Evolutionary conservation across 1,140 invertebrate species (phyloP), one percentile per base, ranked within the genome.

Genomic region (Papilio glaucus): DNA sequence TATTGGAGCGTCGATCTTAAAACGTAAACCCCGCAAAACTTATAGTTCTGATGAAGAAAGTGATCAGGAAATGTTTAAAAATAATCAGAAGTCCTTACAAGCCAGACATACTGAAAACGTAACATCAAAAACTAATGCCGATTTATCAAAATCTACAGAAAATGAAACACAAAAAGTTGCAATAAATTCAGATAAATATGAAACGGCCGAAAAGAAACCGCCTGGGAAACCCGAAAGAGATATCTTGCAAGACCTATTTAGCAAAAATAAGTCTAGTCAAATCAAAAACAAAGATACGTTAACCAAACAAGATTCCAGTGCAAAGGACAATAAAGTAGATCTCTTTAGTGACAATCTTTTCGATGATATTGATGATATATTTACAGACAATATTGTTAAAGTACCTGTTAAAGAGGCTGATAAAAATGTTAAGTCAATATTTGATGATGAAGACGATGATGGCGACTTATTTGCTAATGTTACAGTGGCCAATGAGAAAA

Each of bases 321-420:
- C 57, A 26, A 71, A 68, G 60, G 72, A 76, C 12, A 65, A 73
- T n/a, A 89, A 89, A 74, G 75, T 91, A 15, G 89, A 92, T 80
- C 72, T 91, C 13, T 91, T 92, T 33, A 86, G 72, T 68, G 90
- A 92, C 75, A 82, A 88, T 77, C 49, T 90, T 49, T 92, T 91
- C 72, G 89, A 91, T 78, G 90, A 91, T 78, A 85, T 88, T 12
- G 89, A 89, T 78, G 85, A 93, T 83, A 88, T 90, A 67, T 91
- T 91, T 73, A 85, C 87, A 8, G 77, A 80, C 12, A 87, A 85
- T 74, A 74, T 89, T 60, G 75, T 80, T 13, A 85, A 83, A 80
- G 73, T 82, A 21, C 82, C 78, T 0, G 65, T 75, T 8, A 84
- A 82, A 73, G 39, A 82, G 60, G 69, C 39, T 62, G 74, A 71